Conservation (phyloP, 2,888 invertebrate genomes). For the Sesia apiformis region DNA sequence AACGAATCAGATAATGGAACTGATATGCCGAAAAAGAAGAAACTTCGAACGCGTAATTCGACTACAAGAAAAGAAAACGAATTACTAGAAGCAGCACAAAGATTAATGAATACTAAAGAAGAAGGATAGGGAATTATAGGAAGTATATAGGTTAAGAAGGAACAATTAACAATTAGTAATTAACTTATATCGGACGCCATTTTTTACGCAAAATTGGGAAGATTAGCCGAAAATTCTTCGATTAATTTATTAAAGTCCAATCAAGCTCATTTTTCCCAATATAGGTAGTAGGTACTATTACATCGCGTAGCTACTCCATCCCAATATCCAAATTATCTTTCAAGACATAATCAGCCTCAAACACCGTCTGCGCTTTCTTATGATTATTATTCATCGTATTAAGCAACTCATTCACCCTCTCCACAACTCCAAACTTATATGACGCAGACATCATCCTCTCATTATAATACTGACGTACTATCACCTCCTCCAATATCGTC, state of each 20-base stretch:
- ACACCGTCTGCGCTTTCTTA: too few relatives aligned
- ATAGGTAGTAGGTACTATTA: too few relatives aligned
- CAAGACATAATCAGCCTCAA: too few relatives aligned
- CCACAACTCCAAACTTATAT: background rate
- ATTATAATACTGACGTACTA: background rate
- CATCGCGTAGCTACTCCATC: too few relatives aligned
- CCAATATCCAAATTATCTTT: too few relatives aligned
- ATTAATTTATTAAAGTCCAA: background rate
- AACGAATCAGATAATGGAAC: too few relatives aligned
- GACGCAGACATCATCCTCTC: background rate
- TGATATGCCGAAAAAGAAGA: too few relatives aligned
- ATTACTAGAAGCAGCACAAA: too few relatives aligned
- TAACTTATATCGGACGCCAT: constrained; percentile 4
- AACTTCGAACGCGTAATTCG: too few relatives aligned
- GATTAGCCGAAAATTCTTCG: constrained; percentile 1
- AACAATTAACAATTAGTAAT: constrained; percentile 2
- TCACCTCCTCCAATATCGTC: background rate
- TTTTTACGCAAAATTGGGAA: constrained; percentile 4
- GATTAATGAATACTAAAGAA: too few relatives aligned
- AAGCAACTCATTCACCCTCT: background rate
- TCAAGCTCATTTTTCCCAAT: too few relatives aligned
- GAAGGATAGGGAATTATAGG: background rate
- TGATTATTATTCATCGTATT: background rate
- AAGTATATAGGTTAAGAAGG: background rate
- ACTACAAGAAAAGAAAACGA: too few relatives aligned